Conservation (phyloP, 2,797 vertebrate species). For the Moxostoma hubbsi region DNA sequence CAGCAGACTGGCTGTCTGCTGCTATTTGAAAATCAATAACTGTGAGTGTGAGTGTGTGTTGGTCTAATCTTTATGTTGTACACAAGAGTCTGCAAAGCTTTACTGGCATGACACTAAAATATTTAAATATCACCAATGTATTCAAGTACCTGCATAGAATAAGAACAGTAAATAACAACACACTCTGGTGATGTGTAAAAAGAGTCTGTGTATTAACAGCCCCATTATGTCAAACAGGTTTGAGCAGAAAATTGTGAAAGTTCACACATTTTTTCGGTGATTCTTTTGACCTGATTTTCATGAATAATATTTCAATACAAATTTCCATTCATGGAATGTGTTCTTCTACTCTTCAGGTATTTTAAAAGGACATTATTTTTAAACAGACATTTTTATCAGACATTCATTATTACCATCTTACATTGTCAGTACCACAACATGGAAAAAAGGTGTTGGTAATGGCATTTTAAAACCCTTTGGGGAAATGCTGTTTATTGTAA, state of each 20-base stretch:
- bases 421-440: neutral
- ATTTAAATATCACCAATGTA: neutral
- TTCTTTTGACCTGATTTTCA: neutral
- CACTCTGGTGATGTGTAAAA: neutral
- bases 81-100: conserved; percentile 34
- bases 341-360: neutral
- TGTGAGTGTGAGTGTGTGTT: conserved; percentile 13
- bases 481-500: neutral
- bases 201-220: neutral
- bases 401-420: neutral
- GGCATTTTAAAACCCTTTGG: neutral
- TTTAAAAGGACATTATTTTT: neutral
- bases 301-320: neutral
- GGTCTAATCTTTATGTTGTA: conserved; percentile 27
- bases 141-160: conserved; percentile 6
- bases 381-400: no score
- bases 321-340: neutral
- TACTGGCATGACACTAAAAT: neutral
- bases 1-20: conserved; percentile 47
- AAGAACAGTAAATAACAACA: conserved; percentile 18
- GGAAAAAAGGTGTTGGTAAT: neutral
- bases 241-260: neutral
- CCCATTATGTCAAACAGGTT: neutral
- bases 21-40: conserved; percentile 36
- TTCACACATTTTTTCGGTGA: neutral